Conservation (phyloP, 2,113 vertebrate genomes). For the Isichthys henryi region DNA sequence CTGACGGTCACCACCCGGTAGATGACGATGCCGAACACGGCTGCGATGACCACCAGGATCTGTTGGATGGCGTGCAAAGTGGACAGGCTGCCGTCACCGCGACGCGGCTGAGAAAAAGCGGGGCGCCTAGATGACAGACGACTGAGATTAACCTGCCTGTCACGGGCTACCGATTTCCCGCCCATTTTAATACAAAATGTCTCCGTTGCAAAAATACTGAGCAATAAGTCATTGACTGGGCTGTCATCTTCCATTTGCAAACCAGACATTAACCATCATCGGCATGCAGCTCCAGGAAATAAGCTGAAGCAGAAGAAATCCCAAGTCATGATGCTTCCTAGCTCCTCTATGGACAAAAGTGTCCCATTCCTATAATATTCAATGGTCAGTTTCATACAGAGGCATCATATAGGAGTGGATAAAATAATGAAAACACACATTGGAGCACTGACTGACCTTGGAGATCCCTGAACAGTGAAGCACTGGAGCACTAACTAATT, state of each 20-base stretch:
- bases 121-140: background rate
- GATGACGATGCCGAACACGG: constrained; percentile 88
- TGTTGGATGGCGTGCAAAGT: constrained; percentile 31
- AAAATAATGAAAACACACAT: background rate
- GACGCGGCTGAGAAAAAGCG: background rate
- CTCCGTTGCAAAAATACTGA: background rate
- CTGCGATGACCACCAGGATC: constrained; percentile 90
- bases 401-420: background rate
- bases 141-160: background rate
- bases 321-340: background rate
- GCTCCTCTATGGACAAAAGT: background rate
- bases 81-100: background rate
- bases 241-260: background rate
- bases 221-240: background rate
- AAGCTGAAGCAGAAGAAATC: background rate
- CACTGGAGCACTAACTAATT: too few relatives aligned
- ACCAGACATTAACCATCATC: background rate
- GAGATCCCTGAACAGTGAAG: background rate
- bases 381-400: background rate
- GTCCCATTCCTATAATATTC: background rate
- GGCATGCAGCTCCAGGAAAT: background rate
- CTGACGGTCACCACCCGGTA: constrained; percentile 91
- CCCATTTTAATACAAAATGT: background rate
- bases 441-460: background rate
- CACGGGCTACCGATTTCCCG: background rate